Conservation (phyloP, 2,888 invertebrate species). For the Cyclophora punctaria region DNA sequence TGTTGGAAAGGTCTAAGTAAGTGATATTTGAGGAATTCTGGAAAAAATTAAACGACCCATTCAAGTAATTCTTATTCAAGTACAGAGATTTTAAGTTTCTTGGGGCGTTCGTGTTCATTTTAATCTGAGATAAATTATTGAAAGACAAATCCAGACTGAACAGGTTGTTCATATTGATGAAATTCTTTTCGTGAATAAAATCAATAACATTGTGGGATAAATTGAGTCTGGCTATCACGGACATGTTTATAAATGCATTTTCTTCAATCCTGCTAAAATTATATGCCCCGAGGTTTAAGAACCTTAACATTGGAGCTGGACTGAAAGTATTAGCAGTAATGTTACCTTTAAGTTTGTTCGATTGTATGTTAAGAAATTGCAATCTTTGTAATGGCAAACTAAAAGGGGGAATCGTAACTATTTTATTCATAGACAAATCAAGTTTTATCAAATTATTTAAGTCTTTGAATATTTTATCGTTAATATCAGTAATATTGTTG, state of each 20-base stretch:
- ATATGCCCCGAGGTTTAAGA: constrained; percentile 46
- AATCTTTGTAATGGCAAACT: constrained; percentile 46
- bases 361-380: constrained; percentile 43
- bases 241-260: constrained; percentile 44
- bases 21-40: constrained; percentile 27
- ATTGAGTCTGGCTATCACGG: constrained; percentile 46
- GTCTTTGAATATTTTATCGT: not conserved
- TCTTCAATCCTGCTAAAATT: constrained; percentile 39
- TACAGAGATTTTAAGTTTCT: constrained; percentile 44
- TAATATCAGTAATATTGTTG: constrained; percentile 37
- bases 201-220: constrained; percentile 47
- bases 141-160: constrained; percentile 51
- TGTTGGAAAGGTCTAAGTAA: constrained; percentile 45
- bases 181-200: constrained; percentile 41
- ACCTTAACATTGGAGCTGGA: constrained; percentile 46
- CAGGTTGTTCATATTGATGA: constrained; percentile 42
- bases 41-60: constrained; percentile 29
- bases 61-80: constrained; percentile 44
- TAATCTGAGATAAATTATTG: constrained; percentile 37
- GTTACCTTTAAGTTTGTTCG: constrained; percentile 38
- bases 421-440: constrained; percentile 50
- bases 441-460: constrained; percentile 28
- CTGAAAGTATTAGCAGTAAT: constrained; percentile 41
- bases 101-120: constrained; percentile 28
- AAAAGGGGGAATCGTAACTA: constrained; percentile 35